phyloP scores from a whole-genome alignment of 2,888 invertebrate genomes.

The Shargacucullia verbasci region DNA sequence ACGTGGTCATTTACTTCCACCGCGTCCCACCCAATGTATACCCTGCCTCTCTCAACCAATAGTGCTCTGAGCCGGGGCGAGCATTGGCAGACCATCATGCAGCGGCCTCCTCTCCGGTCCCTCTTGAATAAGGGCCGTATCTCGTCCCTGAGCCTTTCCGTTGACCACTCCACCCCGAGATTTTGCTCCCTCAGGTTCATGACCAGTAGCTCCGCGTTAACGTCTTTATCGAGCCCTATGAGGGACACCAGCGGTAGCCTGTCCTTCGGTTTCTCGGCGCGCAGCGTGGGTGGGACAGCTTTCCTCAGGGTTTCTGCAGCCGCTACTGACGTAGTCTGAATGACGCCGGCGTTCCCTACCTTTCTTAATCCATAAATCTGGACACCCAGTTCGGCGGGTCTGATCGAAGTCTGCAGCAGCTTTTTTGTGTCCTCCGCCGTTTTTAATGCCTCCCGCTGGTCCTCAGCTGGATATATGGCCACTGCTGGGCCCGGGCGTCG shows the following conservation, averaged over 20 bases:
- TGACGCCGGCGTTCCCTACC: neutral
- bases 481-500: neutral
- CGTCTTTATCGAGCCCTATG: no score
- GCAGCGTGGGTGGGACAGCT: neutral
- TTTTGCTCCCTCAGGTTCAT: conserved; percentile 2
- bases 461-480: no score
- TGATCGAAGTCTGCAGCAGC: no score
- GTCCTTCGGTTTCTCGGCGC: fast-evolving
- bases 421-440: conserved; percentile 23
- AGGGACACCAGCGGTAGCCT: neutral
- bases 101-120: neutral
- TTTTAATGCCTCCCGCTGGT: no score
- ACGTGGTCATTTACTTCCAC: conserved; percentile 21
- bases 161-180: no score
- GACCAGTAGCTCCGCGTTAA: no score
- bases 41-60: fast-evolving
- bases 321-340: neutral
- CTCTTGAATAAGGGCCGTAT: conserved; percentile 7
- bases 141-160: neutral
- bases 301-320: neutral
- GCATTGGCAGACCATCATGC: no score
- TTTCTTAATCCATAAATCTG: neutral
- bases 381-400: no score
- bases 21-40: conserved; percentile 48
- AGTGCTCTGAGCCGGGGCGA: neutral